Base-by-base conservation (phyloP, 1,140 invertebrate species). In the Drosophila kikkawai region DNA sequence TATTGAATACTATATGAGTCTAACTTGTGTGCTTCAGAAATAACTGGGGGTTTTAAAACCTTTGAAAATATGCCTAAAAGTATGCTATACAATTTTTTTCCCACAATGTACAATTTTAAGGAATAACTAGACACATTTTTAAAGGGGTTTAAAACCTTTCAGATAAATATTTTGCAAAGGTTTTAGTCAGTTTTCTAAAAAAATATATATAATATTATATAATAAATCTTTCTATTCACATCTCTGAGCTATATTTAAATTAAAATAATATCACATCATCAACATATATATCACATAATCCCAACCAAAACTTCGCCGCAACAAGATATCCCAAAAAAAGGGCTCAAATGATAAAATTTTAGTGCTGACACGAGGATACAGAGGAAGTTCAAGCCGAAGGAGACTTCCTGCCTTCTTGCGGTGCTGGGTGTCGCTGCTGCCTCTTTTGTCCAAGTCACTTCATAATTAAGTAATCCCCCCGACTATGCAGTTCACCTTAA, bases 381-480 rank as follows among this genome's bases (percentile, higher is more conserved):
- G 34, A 59, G 63, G 73, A 77, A 66, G 71, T 66, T 66, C n/a
- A 55, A 36, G 42, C 32, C 17, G 13, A 48, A 75, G 61, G 42
- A 44, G 39, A 19, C 15, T 58, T 55, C 53, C 63, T 58, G 53
- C 47, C 55, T 58, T n/a, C 36, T 77, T 57, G 51, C 37, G 36
- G 19, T 29, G 22, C 32, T 34, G 48, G 51, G 26, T 50, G 22
- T 47, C 36, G 73, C 29, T 48, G 64, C 29, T 48, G 64, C 29
- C 64, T 32, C 58, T 36, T 78, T 58, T 67, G 71, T 47, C 48
- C 75, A 36, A 75, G 73, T 61, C 60, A 61, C 61, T 84, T 84
- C 85, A 90, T 88, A 87, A 87, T 87, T 87, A 88, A 87, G 84
- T 87, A 87, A 87, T 90, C 84, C 81, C 83, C 84, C 63, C 48